phyloP scores from a whole-genome alignment of 2,113 vertebrate species.

The Xiphophorus hellerii region DNA sequence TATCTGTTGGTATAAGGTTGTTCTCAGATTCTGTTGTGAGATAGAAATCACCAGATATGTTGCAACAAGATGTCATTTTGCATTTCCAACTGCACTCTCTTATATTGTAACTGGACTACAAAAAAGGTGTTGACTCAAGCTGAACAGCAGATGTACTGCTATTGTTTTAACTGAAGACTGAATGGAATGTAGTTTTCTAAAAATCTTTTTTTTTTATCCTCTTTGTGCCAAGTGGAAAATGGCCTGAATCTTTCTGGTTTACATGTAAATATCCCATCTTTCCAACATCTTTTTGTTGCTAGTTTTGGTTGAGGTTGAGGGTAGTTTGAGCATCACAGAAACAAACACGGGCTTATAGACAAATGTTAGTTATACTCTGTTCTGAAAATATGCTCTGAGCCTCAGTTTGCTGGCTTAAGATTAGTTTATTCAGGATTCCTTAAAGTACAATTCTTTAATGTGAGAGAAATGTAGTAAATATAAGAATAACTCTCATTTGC shows the following conservation, averaged over 20 bases:
- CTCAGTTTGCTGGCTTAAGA: constrained; percentile 12
- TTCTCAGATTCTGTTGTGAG: constrained; percentile 1
- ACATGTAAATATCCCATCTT: constrained; percentile 63
- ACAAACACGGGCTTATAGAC: constrained; percentile 34
- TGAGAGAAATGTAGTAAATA: neutral
- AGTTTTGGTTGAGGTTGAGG: constrained; percentile 35
- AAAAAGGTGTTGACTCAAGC: constrained; percentile 1
- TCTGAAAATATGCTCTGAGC: constrained; percentile 42
- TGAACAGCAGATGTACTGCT: neutral
- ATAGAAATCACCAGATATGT: neutral
- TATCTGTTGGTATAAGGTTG: neutral
- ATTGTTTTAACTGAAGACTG: constrained; percentile 17
- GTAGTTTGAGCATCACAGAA: constrained; percentile 38
- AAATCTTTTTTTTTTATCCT: constrained; percentile 52
- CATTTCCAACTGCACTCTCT: neutral
- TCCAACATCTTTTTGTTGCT: constrained; percentile 26
- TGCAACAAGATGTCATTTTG: neutral
- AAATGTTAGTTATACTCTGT: constrained; percentile 29
- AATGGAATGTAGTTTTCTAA: constrained; percentile 60
- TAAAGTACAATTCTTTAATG: constrained; percentile 46
- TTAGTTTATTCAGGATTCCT: constrained; percentile 22
- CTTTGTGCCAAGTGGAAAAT: constrained; percentile 84
- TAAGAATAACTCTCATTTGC: constrained; percentile 37
- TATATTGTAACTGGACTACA: neutral
- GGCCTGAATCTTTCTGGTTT: constrained; percentile 65